Conservation (phyloP, 2,113 vertebrate species). For the Hydrolagus affinis region DNA sequence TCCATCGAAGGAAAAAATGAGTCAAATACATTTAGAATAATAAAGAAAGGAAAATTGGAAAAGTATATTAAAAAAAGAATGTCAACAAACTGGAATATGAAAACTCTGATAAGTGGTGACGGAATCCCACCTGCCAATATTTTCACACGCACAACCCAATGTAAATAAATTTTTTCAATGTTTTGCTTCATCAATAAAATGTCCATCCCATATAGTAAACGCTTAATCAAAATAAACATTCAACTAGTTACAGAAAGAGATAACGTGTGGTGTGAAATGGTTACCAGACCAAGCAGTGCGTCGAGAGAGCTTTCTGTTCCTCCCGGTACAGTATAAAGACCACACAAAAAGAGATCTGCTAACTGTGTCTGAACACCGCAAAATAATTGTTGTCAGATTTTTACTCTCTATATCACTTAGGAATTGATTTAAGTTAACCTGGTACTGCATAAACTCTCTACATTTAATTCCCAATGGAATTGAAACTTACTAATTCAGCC, state of each 20-base stretch:
- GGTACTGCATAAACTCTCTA: not conserved
- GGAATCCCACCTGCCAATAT: not conserved
- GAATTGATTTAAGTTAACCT: not conserved
- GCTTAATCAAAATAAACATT: not conserved
- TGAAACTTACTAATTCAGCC: not conserved
- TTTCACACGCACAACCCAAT: not conserved
- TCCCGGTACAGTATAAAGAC: not conserved
- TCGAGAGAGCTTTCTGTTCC: not conserved
- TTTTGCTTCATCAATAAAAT: not conserved
- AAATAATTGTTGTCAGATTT: not conserved
- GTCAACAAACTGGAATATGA: not conserved
- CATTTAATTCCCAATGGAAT: not conserved
- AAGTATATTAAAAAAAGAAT: not conserved
- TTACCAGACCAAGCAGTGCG: not conserved
- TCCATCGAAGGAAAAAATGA: no score
- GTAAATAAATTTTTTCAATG: not conserved
- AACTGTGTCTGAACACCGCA: not conserved
- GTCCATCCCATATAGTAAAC: not conserved
- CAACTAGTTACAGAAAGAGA: not conserved
- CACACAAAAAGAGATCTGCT: not conserved
- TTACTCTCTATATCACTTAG: not conserved
- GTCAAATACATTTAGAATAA: no score
- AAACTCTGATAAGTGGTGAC: not conserved
- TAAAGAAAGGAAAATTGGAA: no score
- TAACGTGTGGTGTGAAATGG: not conserved